A percentile compares a stretch with the other conserved stretches of the same genome.
Conservation (phyloP, 2,797 vertebrate species). For the Ibycter americanus region DNA sequence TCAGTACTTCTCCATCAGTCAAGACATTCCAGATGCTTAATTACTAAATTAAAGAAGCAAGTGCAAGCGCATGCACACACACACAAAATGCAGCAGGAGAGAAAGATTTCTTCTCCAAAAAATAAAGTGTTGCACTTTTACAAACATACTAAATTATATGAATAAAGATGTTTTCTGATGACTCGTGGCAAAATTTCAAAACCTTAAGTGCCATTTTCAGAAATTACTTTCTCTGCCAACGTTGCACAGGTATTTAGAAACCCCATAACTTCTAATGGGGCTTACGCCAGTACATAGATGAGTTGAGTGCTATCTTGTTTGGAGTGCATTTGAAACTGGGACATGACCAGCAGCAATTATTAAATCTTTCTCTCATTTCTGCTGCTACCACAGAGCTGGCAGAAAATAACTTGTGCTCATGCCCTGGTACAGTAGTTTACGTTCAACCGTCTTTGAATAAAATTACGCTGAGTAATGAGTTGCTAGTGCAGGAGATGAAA, state of each 20-base stretch:
- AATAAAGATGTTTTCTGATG: not conserved
- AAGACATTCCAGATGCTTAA: constrained; percentile 48
- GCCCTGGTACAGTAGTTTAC: not conserved
- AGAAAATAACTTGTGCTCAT: not conserved
- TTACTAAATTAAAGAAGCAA: constrained; percentile 37
- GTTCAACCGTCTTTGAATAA: not conserved
- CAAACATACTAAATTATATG: not conserved
- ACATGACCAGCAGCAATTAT: not conserved
- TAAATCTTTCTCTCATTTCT: not conserved
- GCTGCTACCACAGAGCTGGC: not conserved
- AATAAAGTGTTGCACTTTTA: not conserved
- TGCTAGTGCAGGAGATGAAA: not conserved
- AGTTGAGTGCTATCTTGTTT: constrained; percentile 9
- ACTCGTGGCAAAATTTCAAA: not conserved
- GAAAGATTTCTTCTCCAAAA: not conserved
- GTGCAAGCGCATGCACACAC: rapidly evolving
- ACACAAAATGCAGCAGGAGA: not conserved
- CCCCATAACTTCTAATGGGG: not conserved
- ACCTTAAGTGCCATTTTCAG: not conserved
- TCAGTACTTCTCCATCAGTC: not conserved
- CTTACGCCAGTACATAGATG: not conserved
- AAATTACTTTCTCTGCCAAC: not conserved
- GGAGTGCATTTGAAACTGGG: constrained; percentile 14
- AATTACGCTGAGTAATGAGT: not conserved
- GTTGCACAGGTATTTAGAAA: not conserved